Conservation (phyloP, 2,888 invertebrate species). For the Patella caerulea region DNA sequence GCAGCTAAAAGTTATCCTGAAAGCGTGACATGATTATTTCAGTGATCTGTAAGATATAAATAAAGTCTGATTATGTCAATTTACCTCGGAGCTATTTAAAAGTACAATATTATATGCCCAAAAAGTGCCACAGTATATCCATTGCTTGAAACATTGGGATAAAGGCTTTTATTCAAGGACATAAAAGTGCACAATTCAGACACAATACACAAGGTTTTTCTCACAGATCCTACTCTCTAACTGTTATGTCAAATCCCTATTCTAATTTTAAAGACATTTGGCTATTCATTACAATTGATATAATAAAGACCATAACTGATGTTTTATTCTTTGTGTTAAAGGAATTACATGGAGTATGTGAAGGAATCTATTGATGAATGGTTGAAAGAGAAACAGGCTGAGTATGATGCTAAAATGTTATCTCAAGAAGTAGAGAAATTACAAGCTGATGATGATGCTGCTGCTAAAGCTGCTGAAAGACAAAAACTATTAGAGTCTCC, state of each 20-base stretch:
- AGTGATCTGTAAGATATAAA: no score
- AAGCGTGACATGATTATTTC: no score
- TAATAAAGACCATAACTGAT: not conserved
- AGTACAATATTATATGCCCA: no score
- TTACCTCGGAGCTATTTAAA: no score
- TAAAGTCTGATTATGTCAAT: no score
- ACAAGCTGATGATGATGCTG: slow-evolving; percentile 59
- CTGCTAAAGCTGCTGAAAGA: slow-evolving; percentile 49
- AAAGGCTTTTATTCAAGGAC: no score
- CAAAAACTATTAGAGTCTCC: not conserved
- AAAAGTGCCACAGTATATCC: no score
- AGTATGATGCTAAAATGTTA: slow-evolving; percentile 65
- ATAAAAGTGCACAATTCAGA: no score
- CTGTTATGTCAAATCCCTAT: not conserved
- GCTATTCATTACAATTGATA: not conserved
- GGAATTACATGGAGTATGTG: slow-evolving; percentile 70
- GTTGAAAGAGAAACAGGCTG: slow-evolving; percentile 68
- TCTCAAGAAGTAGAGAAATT: slow-evolving; percentile 65
- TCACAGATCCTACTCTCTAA: not conserved
- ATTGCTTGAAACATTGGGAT: no score
- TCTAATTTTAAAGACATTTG: not conserved
- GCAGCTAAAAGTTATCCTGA: no score
- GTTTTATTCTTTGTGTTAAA: slow-evolving; percentile 30
- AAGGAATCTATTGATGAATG: slow-evolving; percentile 66
- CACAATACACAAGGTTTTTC: not conserved